Evolutionary conservation across 2,888 invertebrate genomes (phyloP), one percentile per base, ranked within the genome.

Genomic region (Lycia hirtaria): DNA sequence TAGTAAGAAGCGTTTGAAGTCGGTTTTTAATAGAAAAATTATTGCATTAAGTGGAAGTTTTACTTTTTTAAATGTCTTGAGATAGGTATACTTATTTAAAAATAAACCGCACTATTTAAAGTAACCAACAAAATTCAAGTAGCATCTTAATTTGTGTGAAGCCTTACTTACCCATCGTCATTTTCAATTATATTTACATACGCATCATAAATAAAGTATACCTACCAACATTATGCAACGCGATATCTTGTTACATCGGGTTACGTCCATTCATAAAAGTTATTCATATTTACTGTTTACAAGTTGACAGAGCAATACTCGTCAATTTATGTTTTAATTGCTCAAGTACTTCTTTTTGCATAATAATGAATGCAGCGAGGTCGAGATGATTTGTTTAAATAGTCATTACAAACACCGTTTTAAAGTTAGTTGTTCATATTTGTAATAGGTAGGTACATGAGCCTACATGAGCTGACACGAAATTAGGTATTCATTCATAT

Each of bases 371-470:
- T 60, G 52, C 62, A 56, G 50, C 50, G 58, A 64, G 64, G 59
- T 54, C 57, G 51, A 62, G 56, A 60, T 58, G 40, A 65, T 67
- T 44, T 73, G 69, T 73, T 73, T 69, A 65, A 67, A 64, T 60
- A 65, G 62, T 70, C 65, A 72, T 66, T 62, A 66, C 66, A 73
- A 69, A 72, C 67, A 71, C 56, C 53, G 59, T 63, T 69, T 65
- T 64, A 71, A 69, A 71, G 65, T 68, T 60, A 65, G 63, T 75
- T 75, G 68, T 73, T 73, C 72, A 77, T 75, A 74, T 67, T 64
- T 75, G 72, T 72, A 79, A 80, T 69, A 77, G n/a, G n/a, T n/a
- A n/a, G n/a, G n/a, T 75, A 72, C 73, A 79, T 76, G 71, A 73
- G 60, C 53, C 43, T 60, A 67, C 48, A 9, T 71, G 73, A 70